Evolutionary conservation across 2,113 vertebrate genomes (phyloP).

Genomic region (Acinonyx jubatus): DNA sequence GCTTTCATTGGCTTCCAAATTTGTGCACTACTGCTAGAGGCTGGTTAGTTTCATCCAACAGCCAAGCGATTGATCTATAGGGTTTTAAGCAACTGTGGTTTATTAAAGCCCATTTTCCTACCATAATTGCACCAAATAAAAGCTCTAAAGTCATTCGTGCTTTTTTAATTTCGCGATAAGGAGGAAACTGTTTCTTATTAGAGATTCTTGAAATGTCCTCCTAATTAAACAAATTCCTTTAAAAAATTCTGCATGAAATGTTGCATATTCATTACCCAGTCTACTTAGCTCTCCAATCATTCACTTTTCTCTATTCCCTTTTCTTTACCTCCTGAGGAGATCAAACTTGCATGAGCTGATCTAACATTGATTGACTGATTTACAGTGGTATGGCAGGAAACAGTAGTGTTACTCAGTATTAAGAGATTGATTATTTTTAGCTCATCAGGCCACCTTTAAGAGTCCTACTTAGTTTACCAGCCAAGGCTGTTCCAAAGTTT

Average conservation of each 20-base stretch:
- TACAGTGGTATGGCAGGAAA: not conserved
- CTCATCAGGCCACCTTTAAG: not conserved
- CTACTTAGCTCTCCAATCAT: not conserved
- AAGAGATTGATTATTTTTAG: not conserved
- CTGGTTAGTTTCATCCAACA: not conserved
- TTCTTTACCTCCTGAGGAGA: conserved; percentile 36
- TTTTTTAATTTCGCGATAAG: conserved; percentile 53
- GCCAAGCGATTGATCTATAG: not conserved
- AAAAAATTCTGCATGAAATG: not conserved
- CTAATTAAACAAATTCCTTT: conserved; percentile 39
- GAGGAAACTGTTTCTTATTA: not conserved
- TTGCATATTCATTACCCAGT: not conserved
- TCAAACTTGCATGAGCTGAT: not conserved
- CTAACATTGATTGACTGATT: not conserved
- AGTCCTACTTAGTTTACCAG: not conserved
- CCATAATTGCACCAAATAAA: not conserved
- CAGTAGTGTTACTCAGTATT: not conserved
- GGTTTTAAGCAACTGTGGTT: not conserved
- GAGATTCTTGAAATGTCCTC: conserved; percentile 24
- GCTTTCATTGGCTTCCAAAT: conserved; percentile 47
- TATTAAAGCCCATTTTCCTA: not conserved
- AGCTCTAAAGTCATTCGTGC: conserved; percentile 7
- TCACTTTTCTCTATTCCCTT: not conserved
- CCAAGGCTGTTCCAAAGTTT: not conserved
- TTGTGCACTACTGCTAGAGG: not conserved